These are phyloP conservation scores for Addax nasomaculatus DNA, from an alignment of 2,113 vertebrate species.

Conservation along the genomic window DNA sequence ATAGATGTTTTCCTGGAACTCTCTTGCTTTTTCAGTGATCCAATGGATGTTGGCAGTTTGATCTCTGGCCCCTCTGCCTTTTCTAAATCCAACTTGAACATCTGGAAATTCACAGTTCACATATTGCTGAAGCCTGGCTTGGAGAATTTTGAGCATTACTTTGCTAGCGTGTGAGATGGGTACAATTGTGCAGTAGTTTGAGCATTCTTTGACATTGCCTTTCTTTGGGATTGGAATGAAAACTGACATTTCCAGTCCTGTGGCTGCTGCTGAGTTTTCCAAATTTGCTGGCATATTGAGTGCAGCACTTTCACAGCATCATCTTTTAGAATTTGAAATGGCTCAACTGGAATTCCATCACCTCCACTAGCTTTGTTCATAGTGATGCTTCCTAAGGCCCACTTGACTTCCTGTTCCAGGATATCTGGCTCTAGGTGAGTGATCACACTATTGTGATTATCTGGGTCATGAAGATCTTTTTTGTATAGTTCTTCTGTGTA, in stretches of 20 bases:
- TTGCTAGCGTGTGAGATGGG: not conserved
- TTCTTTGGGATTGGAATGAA: not conserved
- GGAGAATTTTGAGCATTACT: not conserved
- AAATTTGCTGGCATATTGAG: not conserved
- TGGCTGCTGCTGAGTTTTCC: not conserved
- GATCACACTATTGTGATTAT: not conserved
- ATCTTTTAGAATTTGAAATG: not conserved
- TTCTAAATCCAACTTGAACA: not conserved
- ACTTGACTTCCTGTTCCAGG: rapidly evolving
- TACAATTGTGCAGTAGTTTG: not conserved
- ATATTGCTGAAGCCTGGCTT: not conserved
- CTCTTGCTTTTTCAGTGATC: not conserved
- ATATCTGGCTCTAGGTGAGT: not conserved
- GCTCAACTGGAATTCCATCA: not conserved
- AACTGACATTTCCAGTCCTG: not conserved
- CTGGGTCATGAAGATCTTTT: not conserved
- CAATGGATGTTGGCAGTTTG: not conserved
- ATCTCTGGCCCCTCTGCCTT: not conserved
- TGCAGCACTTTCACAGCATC: not conserved
- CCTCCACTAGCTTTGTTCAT: not conserved
- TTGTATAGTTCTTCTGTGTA: not conserved
- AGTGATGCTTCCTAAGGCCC: not conserved
- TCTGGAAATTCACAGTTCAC: not conserved
- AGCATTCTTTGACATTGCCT: not conserved
- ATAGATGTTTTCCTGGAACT: not conserved